Evolutionary conservation across 1,140 invertebrate species (phyloP).

Genomic region (Holotrichia oblita): DNA sequence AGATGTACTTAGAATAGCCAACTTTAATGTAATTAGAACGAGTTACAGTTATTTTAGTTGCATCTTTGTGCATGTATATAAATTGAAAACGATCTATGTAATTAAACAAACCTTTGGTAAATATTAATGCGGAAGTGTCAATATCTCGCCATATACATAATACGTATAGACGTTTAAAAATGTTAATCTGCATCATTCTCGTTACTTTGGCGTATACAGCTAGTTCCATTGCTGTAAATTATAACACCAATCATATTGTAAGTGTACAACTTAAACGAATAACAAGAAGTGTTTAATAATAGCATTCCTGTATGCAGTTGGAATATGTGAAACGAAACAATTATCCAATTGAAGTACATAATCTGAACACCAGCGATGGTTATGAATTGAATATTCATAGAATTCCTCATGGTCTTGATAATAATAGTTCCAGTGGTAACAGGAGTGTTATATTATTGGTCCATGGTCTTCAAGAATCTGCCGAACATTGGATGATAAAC

Average conservation of each 20-base stretch:
- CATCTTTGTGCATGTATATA: no score
- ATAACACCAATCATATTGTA: not conserved
- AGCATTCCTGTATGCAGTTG: not conserved
- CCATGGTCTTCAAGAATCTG: conserved; percentile 20
- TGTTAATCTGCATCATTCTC: not conserved
- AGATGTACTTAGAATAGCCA: no score
- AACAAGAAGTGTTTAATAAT: not conserved
- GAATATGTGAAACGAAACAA: conserved; percentile 66
- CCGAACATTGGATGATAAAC: conserved; percentile 19
- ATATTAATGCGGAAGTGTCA: not conserved
- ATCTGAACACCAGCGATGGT: conserved; percentile 73
- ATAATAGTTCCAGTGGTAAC: not conserved
- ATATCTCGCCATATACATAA: not conserved
- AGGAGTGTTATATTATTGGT: not conserved
- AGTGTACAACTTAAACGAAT: not conserved
- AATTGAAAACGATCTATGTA: not conserved
- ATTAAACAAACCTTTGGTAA: not conserved
- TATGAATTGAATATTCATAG: conserved; percentile 77
- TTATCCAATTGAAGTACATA: conserved; percentile 73
- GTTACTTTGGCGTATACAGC: not conserved
- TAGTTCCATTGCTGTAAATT: not conserved
- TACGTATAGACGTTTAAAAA: not conserved
- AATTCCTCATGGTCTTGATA: conserved; percentile 61
- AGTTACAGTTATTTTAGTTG: not conserved
- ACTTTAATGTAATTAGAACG: not conserved